Conservation (phyloP, 2,797 vertebrate genomes). For the Nothura maculosa region DNA sequence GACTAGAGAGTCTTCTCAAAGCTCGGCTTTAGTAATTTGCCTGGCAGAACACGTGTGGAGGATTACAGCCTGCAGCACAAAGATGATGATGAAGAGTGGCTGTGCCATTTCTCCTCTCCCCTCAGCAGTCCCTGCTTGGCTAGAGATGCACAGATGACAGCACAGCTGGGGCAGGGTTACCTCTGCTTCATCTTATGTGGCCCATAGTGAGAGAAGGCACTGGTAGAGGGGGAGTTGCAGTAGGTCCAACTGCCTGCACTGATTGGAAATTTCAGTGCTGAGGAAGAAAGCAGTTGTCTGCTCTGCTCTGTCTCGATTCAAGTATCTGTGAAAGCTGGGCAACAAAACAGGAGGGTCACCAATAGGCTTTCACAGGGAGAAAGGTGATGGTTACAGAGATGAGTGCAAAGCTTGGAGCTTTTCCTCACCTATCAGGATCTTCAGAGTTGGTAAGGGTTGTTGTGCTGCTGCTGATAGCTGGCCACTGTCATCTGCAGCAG, state of each 20-base stretch:
- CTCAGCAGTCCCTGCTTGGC: not conserved
- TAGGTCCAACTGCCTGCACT: not conserved
- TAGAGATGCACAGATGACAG: not conserved
- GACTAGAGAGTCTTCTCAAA: too few species aligned
- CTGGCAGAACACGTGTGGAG: not conserved
- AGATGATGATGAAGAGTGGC: not conserved
- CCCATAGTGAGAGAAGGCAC: not conserved
- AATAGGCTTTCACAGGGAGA: not conserved
- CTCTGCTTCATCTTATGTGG: not conserved
- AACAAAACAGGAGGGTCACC: not conserved
- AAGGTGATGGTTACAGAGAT: not conserved
- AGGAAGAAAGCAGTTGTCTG: not conserved
- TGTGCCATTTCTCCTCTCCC: not conserved
- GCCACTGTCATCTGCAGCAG: not conserved
- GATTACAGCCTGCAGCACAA: not conserved
- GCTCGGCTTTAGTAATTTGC: slow-evolving; percentile 32
- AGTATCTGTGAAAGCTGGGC: not conserved
- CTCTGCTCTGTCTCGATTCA: not conserved
- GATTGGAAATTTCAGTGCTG: not conserved
- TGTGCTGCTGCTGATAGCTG: not conserved
- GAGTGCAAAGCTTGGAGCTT: not conserved
- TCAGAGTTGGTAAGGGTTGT: not conserved
- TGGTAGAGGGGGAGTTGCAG: not conserved
- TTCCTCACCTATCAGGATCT: not conserved
- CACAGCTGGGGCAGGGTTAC: not conserved